Percentiles rank a stretch among this genome's conserved stretches.
These are phyloP conservation scores for Quadroppia sp. DNA, from an alignment of 2,888 invertebrate genomes.

Conservation along the genomic window DNA sequence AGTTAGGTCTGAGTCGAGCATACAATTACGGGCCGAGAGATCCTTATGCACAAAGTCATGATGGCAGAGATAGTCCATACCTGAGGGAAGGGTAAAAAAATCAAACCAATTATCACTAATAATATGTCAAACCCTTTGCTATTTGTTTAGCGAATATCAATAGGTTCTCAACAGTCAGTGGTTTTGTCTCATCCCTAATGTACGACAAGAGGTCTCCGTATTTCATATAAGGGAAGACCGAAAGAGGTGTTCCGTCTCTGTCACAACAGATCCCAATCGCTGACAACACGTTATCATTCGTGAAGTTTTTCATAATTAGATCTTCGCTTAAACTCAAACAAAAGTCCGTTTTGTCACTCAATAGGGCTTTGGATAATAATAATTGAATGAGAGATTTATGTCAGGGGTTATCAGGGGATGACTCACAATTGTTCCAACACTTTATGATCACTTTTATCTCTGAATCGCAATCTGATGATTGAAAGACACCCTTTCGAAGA, in stretches of 20 bases:
- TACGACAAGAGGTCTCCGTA: slow-evolving; percentile 57
- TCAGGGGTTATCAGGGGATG: not conserved
- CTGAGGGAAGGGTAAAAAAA: slow-evolving; percentile 46
- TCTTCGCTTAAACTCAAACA: slow-evolving; percentile 56
- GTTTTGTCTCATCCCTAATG: slow-evolving; percentile 53
- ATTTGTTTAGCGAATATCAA: slow-evolving; percentile 56
- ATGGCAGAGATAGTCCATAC: slow-evolving; percentile 58
- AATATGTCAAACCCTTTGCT: slow-evolving; percentile 54
- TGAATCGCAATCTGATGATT: slow-evolving; percentile 50
- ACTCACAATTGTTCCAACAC: slow-evolving; percentile 50
- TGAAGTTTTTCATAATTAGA: slow-evolving; percentile 57
- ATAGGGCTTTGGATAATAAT: slow-evolving; percentile 52
- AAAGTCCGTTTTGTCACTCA: not conserved
- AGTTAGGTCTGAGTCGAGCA: slow-evolving; percentile 55
- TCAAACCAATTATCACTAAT: not conserved
- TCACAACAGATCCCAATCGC: slow-evolving; percentile 56
- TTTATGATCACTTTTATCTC: slow-evolving; percentile 53
- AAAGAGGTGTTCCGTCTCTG: slow-evolving; percentile 54
- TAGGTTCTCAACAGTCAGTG: slow-evolving; percentile 55
- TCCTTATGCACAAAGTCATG: slow-evolving; percentile 58
- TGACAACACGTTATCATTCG: slow-evolving; percentile 57
- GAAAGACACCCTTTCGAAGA: slow-evolving; percentile 53
- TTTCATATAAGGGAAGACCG: slow-evolving; percentile 58
- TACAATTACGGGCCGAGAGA: slow-evolving; percentile 59
- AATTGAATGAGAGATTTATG: not conserved